These are phyloP conservation scores for Panopea generosa DNA, from an alignment of 2,888 invertebrate genomes.

Conservation along the genomic window DNA sequence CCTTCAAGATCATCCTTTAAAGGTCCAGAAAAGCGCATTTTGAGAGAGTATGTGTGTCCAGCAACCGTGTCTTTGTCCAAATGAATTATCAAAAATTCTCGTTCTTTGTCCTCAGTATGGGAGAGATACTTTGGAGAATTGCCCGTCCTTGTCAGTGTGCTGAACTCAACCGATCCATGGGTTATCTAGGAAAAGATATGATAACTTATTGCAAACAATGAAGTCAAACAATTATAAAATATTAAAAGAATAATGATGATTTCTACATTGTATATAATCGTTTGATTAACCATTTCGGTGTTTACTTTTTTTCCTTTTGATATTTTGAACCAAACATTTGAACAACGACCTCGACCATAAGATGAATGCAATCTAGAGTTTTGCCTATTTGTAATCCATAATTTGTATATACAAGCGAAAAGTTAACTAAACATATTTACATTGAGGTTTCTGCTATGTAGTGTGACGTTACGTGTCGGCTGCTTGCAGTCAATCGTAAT, in stretches of 20 bases:
- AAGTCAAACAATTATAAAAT: no score
- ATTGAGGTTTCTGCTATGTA: constrained; percentile 71
- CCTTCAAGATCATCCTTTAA: constrained; percentile 86
- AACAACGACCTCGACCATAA: no score
- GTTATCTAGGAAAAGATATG: no score
- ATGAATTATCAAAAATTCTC: constrained; percentile 60
- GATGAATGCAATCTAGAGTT: no score
- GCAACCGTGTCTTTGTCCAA: constrained; percentile 39
- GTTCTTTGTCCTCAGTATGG: constrained; percentile 43
- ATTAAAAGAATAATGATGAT: no score
- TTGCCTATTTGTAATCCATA: no score
- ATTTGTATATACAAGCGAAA: no score
- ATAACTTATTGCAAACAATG: no score
- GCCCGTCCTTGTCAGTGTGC: constrained; percentile 8
- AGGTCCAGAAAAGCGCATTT: constrained; percentile 58
- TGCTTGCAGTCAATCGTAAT: constrained; percentile 65
- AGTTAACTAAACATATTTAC: no score
- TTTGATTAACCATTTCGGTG: constrained; percentile 19
- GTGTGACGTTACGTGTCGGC: constrained; percentile 65
- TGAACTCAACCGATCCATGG: neutral
- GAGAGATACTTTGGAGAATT: constrained; percentile 25
- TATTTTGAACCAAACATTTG: no score
- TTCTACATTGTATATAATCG: no score
- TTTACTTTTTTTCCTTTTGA: no score
- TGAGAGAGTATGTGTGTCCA: constrained; percentile 52